Base-by-base conservation (phyloP, 2,888 invertebrate genomes). In the Peribatodes rhomboidaria region DNA sequence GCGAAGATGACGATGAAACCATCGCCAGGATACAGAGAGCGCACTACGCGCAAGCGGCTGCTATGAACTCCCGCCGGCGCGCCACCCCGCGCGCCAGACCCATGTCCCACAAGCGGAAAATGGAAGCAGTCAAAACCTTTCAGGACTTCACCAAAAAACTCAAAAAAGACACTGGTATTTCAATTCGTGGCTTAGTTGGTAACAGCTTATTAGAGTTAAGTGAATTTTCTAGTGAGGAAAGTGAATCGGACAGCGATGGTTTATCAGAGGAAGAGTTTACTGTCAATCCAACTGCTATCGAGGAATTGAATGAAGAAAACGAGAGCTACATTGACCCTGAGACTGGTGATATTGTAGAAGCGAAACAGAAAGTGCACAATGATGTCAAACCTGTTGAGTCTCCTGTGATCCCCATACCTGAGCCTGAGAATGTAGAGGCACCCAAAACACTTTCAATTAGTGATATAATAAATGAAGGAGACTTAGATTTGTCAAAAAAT, bases 91-190 rank as follows among this genome's bases (percentile, higher is more conserved):
- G 88, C 33, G 84, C 87, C 18, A 84, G 87, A 52, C 89, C 87
- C 22, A 90, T 94, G 89, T 93, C 90, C 80, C 88, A 92, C 61
- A 94, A 93, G 77, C 81, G 93, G 64, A 94, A 94, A 81, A 83
- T 93, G 83, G 93, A 94, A 86, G 94, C 94, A 33, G 92, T 94
- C 9, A 93, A 88, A 82, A 89, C 82, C 69, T 94, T 94, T 71
- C 93, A 93, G 71, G 84, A 94, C 73, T 94, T 94, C 73, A 94
- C 94, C 7, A 94, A 94, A 78, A 93, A 91, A 81, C 85, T 94
- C 18, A 94, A 94, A 80, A 87, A 93, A 77, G 94, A 94, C 81
- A 93, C 94, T 70, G 94, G 94, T 69, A 89, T 94, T 73, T 84
- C 85, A 61, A 94, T 94, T 70, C 88, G 90, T 68, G 90, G 94